These are phyloP conservation scores for Diadema setosum DNA, from an alignment of 35 echinoderm and acorn worm genomes.

Conservation along the genomic window DNA sequence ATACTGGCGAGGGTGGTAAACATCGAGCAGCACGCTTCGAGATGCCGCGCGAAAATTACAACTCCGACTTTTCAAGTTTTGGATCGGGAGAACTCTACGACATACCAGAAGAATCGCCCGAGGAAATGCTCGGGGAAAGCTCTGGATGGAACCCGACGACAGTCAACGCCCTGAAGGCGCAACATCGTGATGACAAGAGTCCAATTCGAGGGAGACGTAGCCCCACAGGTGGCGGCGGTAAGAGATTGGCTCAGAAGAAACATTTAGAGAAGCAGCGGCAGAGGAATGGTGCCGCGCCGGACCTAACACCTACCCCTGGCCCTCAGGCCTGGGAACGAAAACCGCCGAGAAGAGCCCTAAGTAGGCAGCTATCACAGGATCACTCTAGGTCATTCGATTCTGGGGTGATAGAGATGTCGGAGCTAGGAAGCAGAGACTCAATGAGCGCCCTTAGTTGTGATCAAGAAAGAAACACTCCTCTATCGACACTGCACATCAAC, in stretches of 20 bases:
- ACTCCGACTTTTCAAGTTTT: slow-evolving; percentile 22
- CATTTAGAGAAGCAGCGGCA: background rate
- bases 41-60: slow-evolving; percentile 13
- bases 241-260: background rate
- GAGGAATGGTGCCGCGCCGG: background rate
- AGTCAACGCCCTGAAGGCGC: background rate
- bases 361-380: slow-evolving; percentile 2
- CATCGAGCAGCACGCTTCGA: slow-evolving; percentile 14
- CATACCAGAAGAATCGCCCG: slow-evolving; percentile 46
- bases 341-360: background rate
- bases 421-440: background rate
- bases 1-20: background rate
- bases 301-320: background rate
- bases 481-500: background rate
- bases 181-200: background rate
- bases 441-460: background rate
- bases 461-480: too few relatives aligned
- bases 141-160: background rate
- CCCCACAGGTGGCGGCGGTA: background rate
- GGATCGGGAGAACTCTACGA: slow-evolving; percentile 57
- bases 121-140: slow-evolving; percentile 21
- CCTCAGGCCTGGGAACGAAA: background rate
- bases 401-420: background rate
- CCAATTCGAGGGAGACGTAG: too few relatives aligned
- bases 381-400: background rate